phyloP scores from a whole-genome alignment of 2,888 invertebrate genomes.

The Acanthoscelides obtectus region DNA sequence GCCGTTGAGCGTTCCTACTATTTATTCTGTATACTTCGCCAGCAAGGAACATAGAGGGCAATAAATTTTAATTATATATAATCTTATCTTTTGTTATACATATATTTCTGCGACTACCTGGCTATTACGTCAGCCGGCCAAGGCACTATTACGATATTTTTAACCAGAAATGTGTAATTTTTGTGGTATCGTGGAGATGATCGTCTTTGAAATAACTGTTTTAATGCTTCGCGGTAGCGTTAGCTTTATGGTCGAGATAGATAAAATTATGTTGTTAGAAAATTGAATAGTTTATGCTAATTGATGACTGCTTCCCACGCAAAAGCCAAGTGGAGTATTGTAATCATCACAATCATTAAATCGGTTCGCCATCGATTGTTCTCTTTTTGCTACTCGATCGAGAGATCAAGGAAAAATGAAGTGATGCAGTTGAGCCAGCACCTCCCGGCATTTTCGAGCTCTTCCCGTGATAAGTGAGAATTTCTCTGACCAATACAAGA shows the following conservation, averaged over 20 bases:
- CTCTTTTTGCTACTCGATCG: too few species aligned
- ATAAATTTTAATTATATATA: conserved; percentile 19
- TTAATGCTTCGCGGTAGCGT: neutral
- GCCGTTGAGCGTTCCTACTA: too few species aligned
- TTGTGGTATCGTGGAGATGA: neutral
- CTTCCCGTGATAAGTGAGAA: too few species aligned
- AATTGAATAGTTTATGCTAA: neutral
- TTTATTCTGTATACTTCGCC: too few species aligned
- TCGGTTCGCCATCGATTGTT: too few species aligned
- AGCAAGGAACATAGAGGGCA: conserved; percentile 15
- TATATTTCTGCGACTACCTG: conserved; percentile 11
- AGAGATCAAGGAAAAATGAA: too few species aligned
- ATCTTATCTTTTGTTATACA: conserved; percentile 20
- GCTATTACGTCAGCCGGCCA: conserved; percentile 10
- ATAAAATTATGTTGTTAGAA: neutral
- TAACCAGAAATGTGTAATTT: neutral
- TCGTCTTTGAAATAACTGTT: neutral
- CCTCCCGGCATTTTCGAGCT: too few species aligned
- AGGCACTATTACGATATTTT: conserved; percentile 9
- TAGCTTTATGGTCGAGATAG: neutral
- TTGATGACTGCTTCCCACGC: neutral
- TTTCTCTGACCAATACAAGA: too few species aligned
- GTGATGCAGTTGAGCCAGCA: too few species aligned
- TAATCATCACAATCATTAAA: neutral
- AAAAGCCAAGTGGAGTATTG: neutral